Conservation (phyloP, 2,888 invertebrate genomes). For the Cephonodes hylas region DNA sequence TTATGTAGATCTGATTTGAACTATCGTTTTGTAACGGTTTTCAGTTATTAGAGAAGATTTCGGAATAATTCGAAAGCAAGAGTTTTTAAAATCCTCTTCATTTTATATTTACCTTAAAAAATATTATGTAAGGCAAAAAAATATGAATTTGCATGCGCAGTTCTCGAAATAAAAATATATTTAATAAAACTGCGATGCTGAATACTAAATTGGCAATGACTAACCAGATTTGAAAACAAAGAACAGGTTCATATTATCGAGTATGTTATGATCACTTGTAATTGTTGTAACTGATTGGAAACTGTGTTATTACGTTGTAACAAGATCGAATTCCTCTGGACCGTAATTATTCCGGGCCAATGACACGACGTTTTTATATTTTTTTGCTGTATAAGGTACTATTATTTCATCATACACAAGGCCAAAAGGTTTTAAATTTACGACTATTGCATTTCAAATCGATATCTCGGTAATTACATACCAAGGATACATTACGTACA, state of each 20-base stretch:
- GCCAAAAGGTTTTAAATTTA: neutral
- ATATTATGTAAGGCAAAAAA: neutral
- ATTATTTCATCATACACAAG: neutral
- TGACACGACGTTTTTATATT: constrained; percentile 14
- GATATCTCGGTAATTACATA: neutral
- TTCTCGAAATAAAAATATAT: neutral
- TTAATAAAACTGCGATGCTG: neutral
- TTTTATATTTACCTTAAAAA: no score
- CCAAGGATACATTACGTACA: neutral
- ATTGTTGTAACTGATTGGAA: constrained; percentile 8
- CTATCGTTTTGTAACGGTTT: no score
- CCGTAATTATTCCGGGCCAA: constrained; percentile 14
- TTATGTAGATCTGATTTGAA: neutral
- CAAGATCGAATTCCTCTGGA: constrained; percentile 9
- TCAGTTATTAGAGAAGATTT: no score
- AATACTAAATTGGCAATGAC: constrained; percentile 4
- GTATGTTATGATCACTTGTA: constrained; percentile 7
- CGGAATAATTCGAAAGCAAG: no score
- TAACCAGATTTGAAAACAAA: constrained; percentile 6
- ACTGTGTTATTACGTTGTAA: constrained; percentile 12
- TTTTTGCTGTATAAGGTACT: constrained; percentile 8
- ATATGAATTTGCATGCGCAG: neutral
- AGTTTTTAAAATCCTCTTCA: no score
- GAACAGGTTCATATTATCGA: constrained; percentile 8
- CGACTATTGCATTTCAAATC: neutral